Evolutionary conservation across 2,797 vertebrate species (phyloP), one percentile per base, ranked within the genome.

Genomic region (Fratercula arctica): DNA sequence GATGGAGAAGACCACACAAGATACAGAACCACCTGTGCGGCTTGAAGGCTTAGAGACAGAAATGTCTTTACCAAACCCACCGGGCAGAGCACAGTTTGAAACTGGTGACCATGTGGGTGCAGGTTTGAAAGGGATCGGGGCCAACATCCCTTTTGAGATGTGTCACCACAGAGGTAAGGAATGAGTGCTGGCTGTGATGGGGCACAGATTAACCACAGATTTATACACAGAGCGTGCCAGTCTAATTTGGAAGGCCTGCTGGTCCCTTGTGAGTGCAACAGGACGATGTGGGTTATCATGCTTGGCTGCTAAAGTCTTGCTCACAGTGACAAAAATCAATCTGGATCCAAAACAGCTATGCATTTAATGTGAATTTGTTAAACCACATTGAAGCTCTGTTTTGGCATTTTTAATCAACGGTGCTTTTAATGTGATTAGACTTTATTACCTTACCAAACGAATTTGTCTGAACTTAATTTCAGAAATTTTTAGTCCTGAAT

Each of bases 321-420:
- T 31, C 15, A 53, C 17, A 33, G 59, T 45, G 8, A 63, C 1
- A 2, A 89, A 91, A 93, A 66, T 76, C 17, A 60, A 7, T 63
- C 43, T 73, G 17, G 18, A 37, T 91, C 28, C 46, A 82, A 90
- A 93, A 16, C 5, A 93, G 24, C 4, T 51, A 37, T 10, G 17
- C 11, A 54, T 69, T 87, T 85, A 57, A 89, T n/a, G 13, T 50
- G 8, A 76, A 76, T 85, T 91, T 89, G 39, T 73, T 85, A 87
- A 87, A 80, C 9, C 15, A 54, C 18, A 48, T 69, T 76, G 85
- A 83, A 83, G 4, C 1, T 87, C 50, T 74, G 10, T 43, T 89
- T 89, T 54, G 41, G 35, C 39, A 56, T 85, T 95, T 92, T 91
- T 74, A 70, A 83, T 91, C 28, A 80, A 75, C 85, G 54, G 16